A percentile compares a stretch with the other conserved stretches of the same genome.
These are phyloP conservation scores for Diabrotica virgifera DNA, from an alignment of 1,140 invertebrate genomes.

Conservation along the genomic window DNA sequence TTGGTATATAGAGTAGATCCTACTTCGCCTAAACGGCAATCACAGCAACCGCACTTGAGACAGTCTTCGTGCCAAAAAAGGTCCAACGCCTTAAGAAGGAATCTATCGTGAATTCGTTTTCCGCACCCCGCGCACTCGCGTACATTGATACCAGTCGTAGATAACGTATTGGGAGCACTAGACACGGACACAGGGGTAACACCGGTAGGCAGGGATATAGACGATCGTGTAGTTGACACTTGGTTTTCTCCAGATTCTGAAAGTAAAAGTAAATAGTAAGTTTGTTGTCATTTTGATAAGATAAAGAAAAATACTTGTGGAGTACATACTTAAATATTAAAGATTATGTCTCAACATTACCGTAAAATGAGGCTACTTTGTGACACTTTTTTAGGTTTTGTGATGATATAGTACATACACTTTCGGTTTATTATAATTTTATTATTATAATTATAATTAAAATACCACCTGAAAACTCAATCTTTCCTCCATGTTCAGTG, in stretches of 20 bases:
- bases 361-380: no score
- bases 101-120: slow-evolving; percentile 72
- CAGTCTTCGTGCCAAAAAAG: slow-evolving; percentile 95
- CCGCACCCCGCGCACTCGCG: slow-evolving; percentile 75
- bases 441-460: no score
- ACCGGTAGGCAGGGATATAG: slow-evolving; percentile 32
- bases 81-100: slow-evolving; percentile 76
- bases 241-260: slow-evolving; percentile 45
- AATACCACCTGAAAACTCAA: no score
- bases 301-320: no score
- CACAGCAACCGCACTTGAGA: slow-evolving; percentile 89
- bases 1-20: slow-evolving; percentile 90
- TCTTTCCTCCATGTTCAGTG: no score
- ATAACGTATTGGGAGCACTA: slow-evolving; percentile 33
- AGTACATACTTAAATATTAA: no score
- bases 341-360: no score
- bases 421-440: no score
- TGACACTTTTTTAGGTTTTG: no score
- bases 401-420: no score
- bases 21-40: slow-evolving; percentile 87
- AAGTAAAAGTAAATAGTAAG: slow-evolving; percentile 22
- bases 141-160: slow-evolving; percentile 45
- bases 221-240: slow-evolving; percentile 35
- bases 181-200: slow-evolving; percentile 38
- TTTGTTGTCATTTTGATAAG: no score